Conservation (phyloP, 2,888 invertebrate genomes). For the Hylaea fasciaria region DNA sequence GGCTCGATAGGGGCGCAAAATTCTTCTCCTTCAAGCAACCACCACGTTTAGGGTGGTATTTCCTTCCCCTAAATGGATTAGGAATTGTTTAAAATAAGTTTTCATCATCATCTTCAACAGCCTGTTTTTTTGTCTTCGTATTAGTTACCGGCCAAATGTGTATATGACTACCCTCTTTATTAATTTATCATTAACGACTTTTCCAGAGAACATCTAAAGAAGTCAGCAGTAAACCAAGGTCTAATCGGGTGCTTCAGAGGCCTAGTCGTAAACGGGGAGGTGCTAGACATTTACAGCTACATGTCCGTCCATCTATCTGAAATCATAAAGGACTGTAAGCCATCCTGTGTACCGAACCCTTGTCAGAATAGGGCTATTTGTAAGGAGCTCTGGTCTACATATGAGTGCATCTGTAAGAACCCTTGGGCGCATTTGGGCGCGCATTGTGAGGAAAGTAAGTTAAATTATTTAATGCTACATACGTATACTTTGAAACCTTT, state of each 20-base stretch:
- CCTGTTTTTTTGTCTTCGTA: too few species aligned
- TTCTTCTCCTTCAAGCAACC: too few species aligned
- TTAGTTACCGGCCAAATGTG: too few species aligned
- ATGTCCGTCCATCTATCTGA: constrained; percentile 96
- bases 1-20: too few species aligned
- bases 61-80: too few species aligned
- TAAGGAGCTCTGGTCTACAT: constrained; percentile 96
- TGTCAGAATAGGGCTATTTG: constrained; percentile 96
- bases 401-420: constrained; percentile 96
- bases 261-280: constrained; percentile 95
- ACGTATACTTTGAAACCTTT: too few species aligned
- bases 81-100: too few species aligned
- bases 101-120: too few species aligned
- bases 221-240: constrained; percentile 93
- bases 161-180: too few species aligned
- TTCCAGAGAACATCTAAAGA: constrained; percentile 90
- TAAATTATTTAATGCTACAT: too few species aligned
- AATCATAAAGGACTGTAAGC: constrained; percentile 96
- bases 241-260: constrained; percentile 97
- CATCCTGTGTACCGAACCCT: constrained; percentile 97
- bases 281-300: constrained; percentile 95
- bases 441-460: constrained; percentile 95
- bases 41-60: too few species aligned
- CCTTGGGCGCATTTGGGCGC: constrained; percentile 96
- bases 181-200: neutral